Conservation (phyloP, 2,113 vertebrate species). For the Pelodiscus sinensis region DNA sequence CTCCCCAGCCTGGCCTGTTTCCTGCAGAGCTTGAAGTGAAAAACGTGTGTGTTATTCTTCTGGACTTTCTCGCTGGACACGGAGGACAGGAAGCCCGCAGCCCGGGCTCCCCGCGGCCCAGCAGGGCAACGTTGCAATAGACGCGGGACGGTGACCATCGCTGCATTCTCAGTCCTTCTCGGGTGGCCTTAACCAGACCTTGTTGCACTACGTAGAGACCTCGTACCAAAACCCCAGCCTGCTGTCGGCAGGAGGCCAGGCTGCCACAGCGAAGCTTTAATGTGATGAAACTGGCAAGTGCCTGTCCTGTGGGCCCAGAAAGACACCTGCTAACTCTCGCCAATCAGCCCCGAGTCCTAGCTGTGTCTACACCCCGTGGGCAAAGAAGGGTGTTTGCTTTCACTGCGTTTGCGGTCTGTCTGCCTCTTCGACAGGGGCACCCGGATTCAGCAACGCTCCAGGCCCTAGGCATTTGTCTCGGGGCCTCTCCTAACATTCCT, state of each 20-base stretch:
- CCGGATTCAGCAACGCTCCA: background rate
- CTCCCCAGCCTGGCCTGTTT: background rate
- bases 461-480: background rate
- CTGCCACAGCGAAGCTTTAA: background rate
- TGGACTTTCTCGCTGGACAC: background rate
- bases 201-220: background rate
- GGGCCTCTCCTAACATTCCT: background rate
- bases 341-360: background rate
- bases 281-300: too few relatives aligned
- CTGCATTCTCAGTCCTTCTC: background rate
- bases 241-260: background rate
- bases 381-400: background rate
- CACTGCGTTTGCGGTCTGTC: background rate
- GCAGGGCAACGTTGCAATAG: background rate
- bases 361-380: background rate
- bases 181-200: background rate
- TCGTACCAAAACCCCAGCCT: background rate
- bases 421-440: background rate
- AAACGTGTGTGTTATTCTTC: background rate
- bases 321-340: background rate
- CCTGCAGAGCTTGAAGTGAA: constrained; percentile 17
- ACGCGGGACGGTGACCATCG: background rate
- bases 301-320: background rate
- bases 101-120: background rate
- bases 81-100: background rate